Evolutionary conservation across 1,140 invertebrate genomes (phyloP).

Genomic region (Doryteuthis pealeii): DNA sequence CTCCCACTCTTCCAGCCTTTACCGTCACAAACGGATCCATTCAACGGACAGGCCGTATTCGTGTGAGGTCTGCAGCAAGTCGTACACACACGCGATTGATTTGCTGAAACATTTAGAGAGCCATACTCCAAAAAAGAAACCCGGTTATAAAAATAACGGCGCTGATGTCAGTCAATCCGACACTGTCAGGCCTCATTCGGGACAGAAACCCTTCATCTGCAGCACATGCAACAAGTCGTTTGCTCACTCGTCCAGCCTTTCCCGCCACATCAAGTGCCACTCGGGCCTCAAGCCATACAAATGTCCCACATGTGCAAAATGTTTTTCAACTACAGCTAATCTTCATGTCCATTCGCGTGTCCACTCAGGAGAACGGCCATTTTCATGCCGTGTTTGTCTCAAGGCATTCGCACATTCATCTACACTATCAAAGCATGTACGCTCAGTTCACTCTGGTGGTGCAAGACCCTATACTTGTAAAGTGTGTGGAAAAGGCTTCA

Average conservation of each 20-base stretch:
- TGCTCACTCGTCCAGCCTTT: slow-evolving; percentile 3
- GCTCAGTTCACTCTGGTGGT: not conserved
- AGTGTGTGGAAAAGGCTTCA: not conserved
- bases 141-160: not conserved
- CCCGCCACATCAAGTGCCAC: not conserved
- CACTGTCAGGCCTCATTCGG: not conserved
- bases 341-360: not conserved
- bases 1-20: not conserved
- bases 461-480: not conserved
- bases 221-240: not conserved
- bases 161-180: not conserved
- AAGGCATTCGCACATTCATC: not conserved
- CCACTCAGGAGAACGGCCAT: not conserved
- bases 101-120: slow-evolving; percentile 3
- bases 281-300: not conserved
- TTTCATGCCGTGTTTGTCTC: not conserved
- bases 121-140: not conserved
- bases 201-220: not conserved
- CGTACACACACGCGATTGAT: not conserved
- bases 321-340: not conserved
- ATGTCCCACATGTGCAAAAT: not conserved
- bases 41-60: not conserved
- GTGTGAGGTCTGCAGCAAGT: not conserved
- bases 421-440: not conserved
- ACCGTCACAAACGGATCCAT: not conserved